These are phyloP conservation scores for Ramphastos sulfuratus DNA, from an alignment of 2,113 vertebrate genomes.

Conservation along the genomic window DNA sequence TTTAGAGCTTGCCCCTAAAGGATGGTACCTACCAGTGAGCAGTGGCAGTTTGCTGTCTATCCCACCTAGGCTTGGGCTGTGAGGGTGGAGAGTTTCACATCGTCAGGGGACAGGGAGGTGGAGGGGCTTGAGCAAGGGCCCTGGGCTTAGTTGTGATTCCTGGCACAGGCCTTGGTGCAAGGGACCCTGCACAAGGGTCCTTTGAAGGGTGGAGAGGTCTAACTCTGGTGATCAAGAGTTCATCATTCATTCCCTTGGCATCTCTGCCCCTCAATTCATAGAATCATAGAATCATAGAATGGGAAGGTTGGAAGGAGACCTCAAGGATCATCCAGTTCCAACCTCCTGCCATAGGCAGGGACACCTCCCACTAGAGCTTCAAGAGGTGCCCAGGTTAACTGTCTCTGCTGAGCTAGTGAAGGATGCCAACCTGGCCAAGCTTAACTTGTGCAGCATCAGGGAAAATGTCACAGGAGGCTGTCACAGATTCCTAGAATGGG, in stretches of 20 bases:
- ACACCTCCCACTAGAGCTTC: neutral
- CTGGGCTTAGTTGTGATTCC: rapidly evolving
- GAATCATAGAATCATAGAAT: too few relatives aligned
- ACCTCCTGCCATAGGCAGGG: too few relatives aligned
- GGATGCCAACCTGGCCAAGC: neutral
- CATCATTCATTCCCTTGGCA: too few relatives aligned
- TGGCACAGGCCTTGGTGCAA: neutral
- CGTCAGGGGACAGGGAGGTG: neutral
- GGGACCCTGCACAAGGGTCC: rapidly evolving
- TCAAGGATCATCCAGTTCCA: too few relatives aligned
- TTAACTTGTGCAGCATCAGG: neutral
- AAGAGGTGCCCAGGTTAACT: neutral
- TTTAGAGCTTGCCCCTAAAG: neutral
- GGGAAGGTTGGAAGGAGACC: too few relatives aligned
- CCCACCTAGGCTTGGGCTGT: neutral
- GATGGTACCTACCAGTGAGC: neutral
- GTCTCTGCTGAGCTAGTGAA: neutral
- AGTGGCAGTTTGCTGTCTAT: neutral
- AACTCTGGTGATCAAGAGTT: too few relatives aligned
- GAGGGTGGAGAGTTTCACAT: neutral
- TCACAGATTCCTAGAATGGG: too few relatives aligned
- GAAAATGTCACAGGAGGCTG: rapidly evolving
- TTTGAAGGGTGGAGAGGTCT: neutral
- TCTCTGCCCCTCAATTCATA: neutral
- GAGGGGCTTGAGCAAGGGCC: neutral